Evolutionary conservation across 1,140 invertebrate genomes (phyloP), one percentile per base, ranked within the genome.

Genomic region (Zelostemma sp.): DNA sequence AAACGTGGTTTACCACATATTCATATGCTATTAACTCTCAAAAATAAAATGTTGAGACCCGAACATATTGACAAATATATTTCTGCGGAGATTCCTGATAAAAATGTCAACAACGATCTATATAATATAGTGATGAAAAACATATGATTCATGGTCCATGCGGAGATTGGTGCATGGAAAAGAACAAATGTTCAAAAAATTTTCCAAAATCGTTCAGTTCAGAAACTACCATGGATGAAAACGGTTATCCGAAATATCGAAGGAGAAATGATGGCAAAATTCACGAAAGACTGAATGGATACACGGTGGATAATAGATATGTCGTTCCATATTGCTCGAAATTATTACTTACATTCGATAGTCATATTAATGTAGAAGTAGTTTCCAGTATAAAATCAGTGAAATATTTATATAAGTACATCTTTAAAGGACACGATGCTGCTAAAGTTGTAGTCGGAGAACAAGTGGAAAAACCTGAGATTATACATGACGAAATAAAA

Each of bases 1-100:
- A n/a, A n/a, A n/a, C n/a, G n/a, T n/a, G n/a, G n/a, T n/a, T n/a
- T n/a, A n/a, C n/a, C n/a, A n/a, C n/a, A 41, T 67, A 25, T 59
- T 74, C 12, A 67, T 57, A 48, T 69, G 56, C 41, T 71, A 8
- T 38, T 71, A 5, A 66, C 51, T 33, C 58, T 75, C 40, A 64
- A 78, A 68, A 21, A 71, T 31, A 57, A 69, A 66, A 41, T 67
- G 11, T 41, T 33, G 31, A 40, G 9, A 15, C 33, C 50, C 35
- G 54, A 55, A 15, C 19, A 47, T 15, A 25, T 65, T 45, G 48
- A 65, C 47, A 49, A 72, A 57, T 54, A 53, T 41, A 61, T 68
- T 41, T 60, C 48, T 12, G 64, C 60, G 54, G 70, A 67, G 53
- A 51, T 68, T 43, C 70, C 70, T 49, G 41, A 59, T 48, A 16